phyloP scores from a whole-genome alignment of 2,888 invertebrate species.

The Piscicola geometra region DNA sequence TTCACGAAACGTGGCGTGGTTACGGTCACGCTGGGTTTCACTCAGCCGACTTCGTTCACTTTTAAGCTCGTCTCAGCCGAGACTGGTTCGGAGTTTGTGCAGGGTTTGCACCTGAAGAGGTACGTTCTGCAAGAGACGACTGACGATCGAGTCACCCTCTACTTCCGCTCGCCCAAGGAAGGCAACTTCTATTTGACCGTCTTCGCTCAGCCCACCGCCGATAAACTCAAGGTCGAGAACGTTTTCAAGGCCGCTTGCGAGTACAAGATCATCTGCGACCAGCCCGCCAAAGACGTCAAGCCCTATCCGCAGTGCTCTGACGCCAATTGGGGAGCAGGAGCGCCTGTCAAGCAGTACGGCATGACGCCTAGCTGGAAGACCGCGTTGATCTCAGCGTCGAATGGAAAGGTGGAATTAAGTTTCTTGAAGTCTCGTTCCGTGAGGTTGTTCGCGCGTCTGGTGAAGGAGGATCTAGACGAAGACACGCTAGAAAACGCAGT shows the following conservation, averaged over 20 bases:
- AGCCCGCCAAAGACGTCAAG: conserved; percentile 49
- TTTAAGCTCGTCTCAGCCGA: conserved; percentile 53
- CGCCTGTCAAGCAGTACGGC: conserved; percentile 54
- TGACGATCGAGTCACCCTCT: conserved; percentile 52
- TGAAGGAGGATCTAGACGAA: conserved; percentile 52
- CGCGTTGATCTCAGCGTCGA: conserved; percentile 46
- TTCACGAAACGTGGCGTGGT: conserved; percentile 52
- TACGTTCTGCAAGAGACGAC: conserved; percentile 54
- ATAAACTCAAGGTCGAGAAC: conserved; percentile 53
- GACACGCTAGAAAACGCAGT: conserved; percentile 52
- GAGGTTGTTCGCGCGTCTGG: conserved; percentile 52
- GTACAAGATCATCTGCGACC: conserved; percentile 54
- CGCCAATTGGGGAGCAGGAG: conserved; percentile 54
- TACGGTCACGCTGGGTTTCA: conserved; percentile 53
- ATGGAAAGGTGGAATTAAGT: conserved; percentile 48
- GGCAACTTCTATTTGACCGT: conserved; percentile 55
- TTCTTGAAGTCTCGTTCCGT: conserved; percentile 73
- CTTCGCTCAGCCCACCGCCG: conserved; percentile 52
- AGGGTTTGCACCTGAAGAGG: conserved; percentile 50
- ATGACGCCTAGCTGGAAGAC: conserved; percentile 51
- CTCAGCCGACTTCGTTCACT: conserved; percentile 55
- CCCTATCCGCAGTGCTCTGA: conserved; percentile 55
- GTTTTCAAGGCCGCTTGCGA: conserved; percentile 56
- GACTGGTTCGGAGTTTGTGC: conserved; percentile 50
- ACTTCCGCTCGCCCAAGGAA: conserved; percentile 50